Evolutionary conservation across 2,797 vertebrate species (phyloP).

Genomic region (Danionella dracula): DNA sequence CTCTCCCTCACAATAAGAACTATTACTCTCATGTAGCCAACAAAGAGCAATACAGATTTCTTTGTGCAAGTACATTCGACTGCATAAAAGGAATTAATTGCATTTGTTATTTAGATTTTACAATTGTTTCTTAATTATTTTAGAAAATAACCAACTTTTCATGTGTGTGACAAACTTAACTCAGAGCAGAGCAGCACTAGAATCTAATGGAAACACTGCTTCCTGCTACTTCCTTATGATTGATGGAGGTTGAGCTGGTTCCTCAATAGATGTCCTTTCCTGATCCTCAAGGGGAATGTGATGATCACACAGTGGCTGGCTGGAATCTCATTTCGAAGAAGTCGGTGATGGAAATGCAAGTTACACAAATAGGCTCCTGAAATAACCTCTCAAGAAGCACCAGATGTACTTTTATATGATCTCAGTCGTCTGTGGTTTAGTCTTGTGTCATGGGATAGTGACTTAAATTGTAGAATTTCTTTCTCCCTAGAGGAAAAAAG

Average conservation of each 20-base stretch:
- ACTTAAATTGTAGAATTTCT: too few species aligned
- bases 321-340: not conserved
- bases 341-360: conserved; percentile 46
- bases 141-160: too few species aligned
- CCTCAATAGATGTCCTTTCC: not conserved
- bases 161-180: too few species aligned
- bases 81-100: too few species aligned
- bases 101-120: too few species aligned
- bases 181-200: too few species aligned
- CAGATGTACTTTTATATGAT: conserved; percentile 49
- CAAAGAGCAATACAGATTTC: too few species aligned
- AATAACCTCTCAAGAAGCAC: conserved; percentile 55
- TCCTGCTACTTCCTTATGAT: not conserved
- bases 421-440: conserved; percentile 55
- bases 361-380: conserved; percentile 58
- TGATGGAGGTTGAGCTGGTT: not conserved
- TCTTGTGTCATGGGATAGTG: not conserved
- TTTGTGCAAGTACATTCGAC: too few species aligned
- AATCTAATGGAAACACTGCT: not conserved
- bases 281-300: not conserved
- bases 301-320: not conserved
- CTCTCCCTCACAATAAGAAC: too few species aligned
- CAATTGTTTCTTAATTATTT: too few species aligned
- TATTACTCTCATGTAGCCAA: too few species aligned
- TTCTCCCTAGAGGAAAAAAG: too few species aligned